Percentiles rank a stretch among this genome's conserved stretches.
These are phyloP conservation scores for Ophion costatus DNA, from an alignment of 2,888 invertebrate genomes.

Conservation along the genomic window DNA sequence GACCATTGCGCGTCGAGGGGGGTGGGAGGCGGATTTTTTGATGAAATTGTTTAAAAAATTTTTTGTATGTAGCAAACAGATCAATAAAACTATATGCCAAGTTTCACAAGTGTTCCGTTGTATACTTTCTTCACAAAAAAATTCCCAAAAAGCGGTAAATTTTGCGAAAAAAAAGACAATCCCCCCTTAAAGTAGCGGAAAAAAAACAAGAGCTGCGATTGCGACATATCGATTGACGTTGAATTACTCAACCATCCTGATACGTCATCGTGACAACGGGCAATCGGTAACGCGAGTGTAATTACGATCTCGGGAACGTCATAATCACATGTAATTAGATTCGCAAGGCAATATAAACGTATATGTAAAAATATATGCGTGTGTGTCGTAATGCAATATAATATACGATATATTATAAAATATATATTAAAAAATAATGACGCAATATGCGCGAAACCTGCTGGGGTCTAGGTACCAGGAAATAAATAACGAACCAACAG, in stretches of 20 bases:
- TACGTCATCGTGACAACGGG: constrained; percentile 3
- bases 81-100: too few relatives aligned
- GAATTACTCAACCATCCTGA: constrained; percentile 3
- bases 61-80: too few relatives aligned
- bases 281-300: background rate
- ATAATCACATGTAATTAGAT: background rate
- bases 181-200: background rate
- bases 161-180: too few relatives aligned
- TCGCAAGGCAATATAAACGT: constrained; percentile 3
- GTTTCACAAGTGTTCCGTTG: too few relatives aligned
- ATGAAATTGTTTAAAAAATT: too few relatives aligned
- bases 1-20: too few relatives aligned
- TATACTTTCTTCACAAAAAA: too few relatives aligned
- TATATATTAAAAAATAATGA: background rate
- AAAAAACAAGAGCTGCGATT: constrained; percentile 1
- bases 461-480: too few relatives aligned
- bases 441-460: too few relatives aligned
- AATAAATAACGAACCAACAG: too few relatives aligned
- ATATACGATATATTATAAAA: background rate
- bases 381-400: background rate
- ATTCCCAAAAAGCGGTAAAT: too few relatives aligned
- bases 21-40: too few relatives aligned
- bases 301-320: constrained; percentile 6
- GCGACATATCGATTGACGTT: background rate
- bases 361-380: background rate